Evolutionary conservation across 1,140 invertebrate genomes (phyloP).

Genomic region (Brachionus sp.): DNA sequence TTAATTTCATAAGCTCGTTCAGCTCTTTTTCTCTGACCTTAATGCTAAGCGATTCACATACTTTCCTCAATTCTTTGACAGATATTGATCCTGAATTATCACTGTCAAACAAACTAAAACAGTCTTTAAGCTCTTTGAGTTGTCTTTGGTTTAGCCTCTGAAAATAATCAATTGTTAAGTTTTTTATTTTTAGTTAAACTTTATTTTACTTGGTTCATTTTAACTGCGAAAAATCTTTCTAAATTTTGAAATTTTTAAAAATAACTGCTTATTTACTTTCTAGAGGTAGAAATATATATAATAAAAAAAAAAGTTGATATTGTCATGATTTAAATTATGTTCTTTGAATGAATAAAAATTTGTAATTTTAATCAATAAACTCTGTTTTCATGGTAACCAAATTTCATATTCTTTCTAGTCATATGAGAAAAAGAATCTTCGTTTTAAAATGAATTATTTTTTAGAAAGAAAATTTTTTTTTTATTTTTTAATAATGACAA

Average conservation of each 20-base stretch:
- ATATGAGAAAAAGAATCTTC: no score
- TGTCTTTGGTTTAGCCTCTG: neutral
- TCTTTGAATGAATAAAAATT: neutral
- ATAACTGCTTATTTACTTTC: neutral
- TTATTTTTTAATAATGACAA: no score
- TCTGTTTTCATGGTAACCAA: neutral
- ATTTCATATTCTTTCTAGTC: neutral
- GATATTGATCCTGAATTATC: slow-evolving; percentile 28
- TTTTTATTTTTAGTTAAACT: no score
- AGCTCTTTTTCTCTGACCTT: neutral
- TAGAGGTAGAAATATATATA: neutral
- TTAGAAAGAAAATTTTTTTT: no score
- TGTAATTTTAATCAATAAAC: neutral
- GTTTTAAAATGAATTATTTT: no score
- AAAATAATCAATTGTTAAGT: neutral
- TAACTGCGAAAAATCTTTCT: neutral
- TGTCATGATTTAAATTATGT: neutral
- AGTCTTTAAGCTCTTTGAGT: slow-evolving; percentile 1
- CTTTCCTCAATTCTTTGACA: neutral
- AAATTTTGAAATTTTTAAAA: neutral
- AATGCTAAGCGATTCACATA: neutral
- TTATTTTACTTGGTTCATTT: neutral
- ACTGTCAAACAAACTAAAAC: slow-evolving; percentile 29
- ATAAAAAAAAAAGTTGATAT: neutral
- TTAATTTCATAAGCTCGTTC: neutral